Base-by-base conservation (phyloP, 2,888 invertebrate species). In the Lasioglossum pauxillum region DNA sequence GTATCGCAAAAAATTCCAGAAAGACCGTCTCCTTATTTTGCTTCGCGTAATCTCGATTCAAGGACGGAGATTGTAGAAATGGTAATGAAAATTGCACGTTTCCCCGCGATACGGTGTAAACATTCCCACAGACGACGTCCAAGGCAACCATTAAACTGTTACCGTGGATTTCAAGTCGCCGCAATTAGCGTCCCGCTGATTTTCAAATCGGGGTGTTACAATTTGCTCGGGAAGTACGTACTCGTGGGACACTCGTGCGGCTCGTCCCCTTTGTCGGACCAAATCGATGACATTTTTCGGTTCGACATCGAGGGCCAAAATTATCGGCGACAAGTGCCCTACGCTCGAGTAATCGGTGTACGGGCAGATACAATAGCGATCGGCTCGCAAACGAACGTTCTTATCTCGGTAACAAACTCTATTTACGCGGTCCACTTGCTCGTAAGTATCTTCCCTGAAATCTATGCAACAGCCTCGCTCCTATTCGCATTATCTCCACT, bases 171-270 rank as follows among this genome's bases (percentile, higher is more conserved):
- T 60, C 41, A 16, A 44, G 80, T 78, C 79, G 31, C 7, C 31
- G 80, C 82, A 86, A 91, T 93, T 92, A 90, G 89, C 82, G 86
- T 83, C 93, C 92, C 92, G 91, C 92, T 92, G 93, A 80, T 88
- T 81, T 75, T 83, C 74, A 72, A 84, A 84, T 57, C 80, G 67
- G 67, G 80, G 60, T 69, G 74, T 81, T 60, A 77, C 85, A 38
- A 82, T 69, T 74, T 77, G n/a, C 79, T 74, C n/a, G 44, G 38
- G 46, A 60, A 74, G 84, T 67, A 60, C 81, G 74, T 60, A 82
- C 87, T 82, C 83, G 78, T 75, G 75, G 75, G 74, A 53, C 77
- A 31, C 84, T 74, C 73, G n/a, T 19, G 46, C 83, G 60, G 67
- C 49, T 75, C 60, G 49, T 31, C 69, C 75, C 83, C 72, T 83